Evolutionary conservation across 2,797 vertebrate species (phyloP).

Genomic region (Alcedo quadribrachys): DNA sequence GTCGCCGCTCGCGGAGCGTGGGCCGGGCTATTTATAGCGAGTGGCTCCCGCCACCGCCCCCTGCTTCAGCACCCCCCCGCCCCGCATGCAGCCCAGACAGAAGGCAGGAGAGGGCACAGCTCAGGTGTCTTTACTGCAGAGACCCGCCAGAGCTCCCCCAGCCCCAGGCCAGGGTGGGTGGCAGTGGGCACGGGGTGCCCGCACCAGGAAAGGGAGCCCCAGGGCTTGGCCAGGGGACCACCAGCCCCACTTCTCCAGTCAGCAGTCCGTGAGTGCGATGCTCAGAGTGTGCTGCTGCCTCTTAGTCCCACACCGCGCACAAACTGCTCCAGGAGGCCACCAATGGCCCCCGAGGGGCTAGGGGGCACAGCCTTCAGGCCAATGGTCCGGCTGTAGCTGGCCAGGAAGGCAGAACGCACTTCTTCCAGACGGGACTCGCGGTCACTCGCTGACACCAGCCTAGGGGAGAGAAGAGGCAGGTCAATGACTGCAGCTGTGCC

Average conservation of each 20-base stretch:
- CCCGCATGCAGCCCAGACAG: not conserved
- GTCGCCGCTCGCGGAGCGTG: conserved; percentile 3
- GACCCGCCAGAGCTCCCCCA: not conserved
- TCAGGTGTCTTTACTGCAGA: conserved; percentile 60
- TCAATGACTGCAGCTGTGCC: not conserved
- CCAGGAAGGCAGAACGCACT: conserved; percentile 91
- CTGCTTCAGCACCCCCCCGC: not conserved
- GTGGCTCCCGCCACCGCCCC: not conserved
- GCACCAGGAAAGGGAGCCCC: not conserved
- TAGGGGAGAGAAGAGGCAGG: conserved; percentile 30
- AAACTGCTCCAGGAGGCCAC: conserved; percentile 95
- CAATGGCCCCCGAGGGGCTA: conserved; percentile 91
- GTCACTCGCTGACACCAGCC: conserved; percentile 83
- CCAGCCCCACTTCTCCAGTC: not conserved
- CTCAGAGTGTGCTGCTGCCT: conserved; percentile 88
- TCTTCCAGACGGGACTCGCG: conserved; percentile 91
- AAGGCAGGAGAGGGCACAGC: conserved; percentile 4
- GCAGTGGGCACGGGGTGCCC: not conserved
- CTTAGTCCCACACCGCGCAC: conserved; percentile 93
- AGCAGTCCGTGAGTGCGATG: not conserved
- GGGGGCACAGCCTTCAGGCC: conserved; percentile 87
- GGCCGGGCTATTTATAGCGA: conserved; percentile 27
- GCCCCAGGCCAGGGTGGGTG: not conserved
- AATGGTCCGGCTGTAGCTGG: conserved; percentile 92
- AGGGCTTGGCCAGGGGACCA: not conserved